Base-by-base conservation (phyloP, 1,140 invertebrate genomes). In the Venturia canescens region DNA sequence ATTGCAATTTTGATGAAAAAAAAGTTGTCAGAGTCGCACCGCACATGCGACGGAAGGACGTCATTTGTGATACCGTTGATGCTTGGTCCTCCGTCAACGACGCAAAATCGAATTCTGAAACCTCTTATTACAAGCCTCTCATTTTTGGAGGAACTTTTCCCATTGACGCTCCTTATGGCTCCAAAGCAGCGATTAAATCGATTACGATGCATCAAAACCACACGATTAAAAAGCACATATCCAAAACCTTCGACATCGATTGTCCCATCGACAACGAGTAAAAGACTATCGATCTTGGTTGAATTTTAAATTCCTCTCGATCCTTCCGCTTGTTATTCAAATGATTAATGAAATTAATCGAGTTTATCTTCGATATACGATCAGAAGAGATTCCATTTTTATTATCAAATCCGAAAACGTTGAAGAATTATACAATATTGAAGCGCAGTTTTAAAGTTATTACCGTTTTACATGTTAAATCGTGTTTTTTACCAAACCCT, bases 91-190 rank as follows among this genome's bases (percentile, higher is more conserved):
- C 31, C 16, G 77, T 91, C 82, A 79, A 89, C 84, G 83, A 84
- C 53, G 57, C 83, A 72, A 21, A 76, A n/a, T 81, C 74, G 60
- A 80, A 85, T 78, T 83, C 84, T 31, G 84, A 89, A 53, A 77
- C 88, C 26, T 85, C 89, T 15, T 69, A 83, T 31, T 94, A 93
- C 83, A 94, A 94, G 86, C 94, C 95, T 27, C 89, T 96, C 0
- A 93, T 97, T 53, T 97, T 96, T 87, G 96, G 96, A 74, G 96
- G 96, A 44, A 97, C 96, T 7, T 97, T 94, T 92, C 96, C 96
- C 2, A 96, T 97, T 67, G 96, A 96, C 87, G 92, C 93, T 83
- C 95, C 96, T 31, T 89, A 85, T 87, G 88, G 74, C 31, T 78
- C 81, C n/a, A 38, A 87, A 78, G 15, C 67, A 82, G 75, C 21